A percentile compares a stretch with the other conserved stretches of the same genome.
phyloP scores from a whole-genome alignment of 1,140 invertebrate genomes.

The Oryzaephilus surinamensis region DNA sequence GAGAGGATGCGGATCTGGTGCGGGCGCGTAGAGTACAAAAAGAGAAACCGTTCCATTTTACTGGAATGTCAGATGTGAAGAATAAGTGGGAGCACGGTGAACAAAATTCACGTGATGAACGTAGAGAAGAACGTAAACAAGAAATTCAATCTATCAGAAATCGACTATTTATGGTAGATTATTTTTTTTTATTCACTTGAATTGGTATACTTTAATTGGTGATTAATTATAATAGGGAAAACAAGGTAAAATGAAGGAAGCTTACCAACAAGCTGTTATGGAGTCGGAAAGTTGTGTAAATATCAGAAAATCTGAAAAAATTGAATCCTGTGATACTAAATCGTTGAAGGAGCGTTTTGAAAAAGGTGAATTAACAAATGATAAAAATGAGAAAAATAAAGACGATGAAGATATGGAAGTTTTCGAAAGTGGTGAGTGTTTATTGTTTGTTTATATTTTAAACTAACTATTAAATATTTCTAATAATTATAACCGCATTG shows the following conservation, averaged over 20 bases:
- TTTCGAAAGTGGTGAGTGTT: conserved; percentile 63
- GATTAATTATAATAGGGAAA: conserved; percentile 51
- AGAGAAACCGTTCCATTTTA: conserved; percentile 68
- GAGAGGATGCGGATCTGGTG: conserved; percentile 37
- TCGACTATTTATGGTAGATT: conserved; percentile 66
- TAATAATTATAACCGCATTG: not conserved
- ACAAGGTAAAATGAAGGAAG: conserved; percentile 81
- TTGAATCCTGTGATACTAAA: conserved; percentile 51
- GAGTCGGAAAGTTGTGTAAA: conserved; percentile 46
- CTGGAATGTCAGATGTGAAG: conserved; percentile 75
- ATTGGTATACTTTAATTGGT: not conserved
- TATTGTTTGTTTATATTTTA: conserved; percentile 1
- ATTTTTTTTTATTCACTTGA: not conserved
- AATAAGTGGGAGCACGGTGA: conserved; percentile 63
- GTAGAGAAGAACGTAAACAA: conserved; percentile 72
- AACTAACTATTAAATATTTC: conserved; percentile 2
- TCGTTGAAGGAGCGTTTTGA: conserved; percentile 76
- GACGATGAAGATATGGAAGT: conserved; percentile 66
- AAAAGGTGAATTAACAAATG: conserved; percentile 59
- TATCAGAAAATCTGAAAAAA: conserved; percentile 23
- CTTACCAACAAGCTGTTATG: conserved; percentile 81
- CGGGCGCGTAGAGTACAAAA: conserved; percentile 38
- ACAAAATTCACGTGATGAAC: conserved; percentile 50
- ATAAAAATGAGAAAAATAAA: conserved; percentile 43
- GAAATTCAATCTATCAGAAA: conserved; percentile 78